Percentiles rank a stretch among this genome's conserved stretches.
Conservation (phyloP, 1,140 invertebrate genomes). For the Bombus vancouverensis region DNA sequence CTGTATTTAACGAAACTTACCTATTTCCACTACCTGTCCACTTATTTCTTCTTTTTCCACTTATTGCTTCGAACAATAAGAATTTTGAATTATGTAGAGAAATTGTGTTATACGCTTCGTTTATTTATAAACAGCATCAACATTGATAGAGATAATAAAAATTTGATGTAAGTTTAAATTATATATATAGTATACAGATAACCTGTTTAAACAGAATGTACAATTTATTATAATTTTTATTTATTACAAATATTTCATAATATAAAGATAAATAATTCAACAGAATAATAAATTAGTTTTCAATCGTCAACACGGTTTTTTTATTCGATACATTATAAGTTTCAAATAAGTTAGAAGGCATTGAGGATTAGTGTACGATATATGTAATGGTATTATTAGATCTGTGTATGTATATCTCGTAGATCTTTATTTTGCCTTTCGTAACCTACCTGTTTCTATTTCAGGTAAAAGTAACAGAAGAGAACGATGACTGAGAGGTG, state of each 20-base stretch:
- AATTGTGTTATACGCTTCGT: no score
- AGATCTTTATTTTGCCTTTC: neutral
- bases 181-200: neutral
- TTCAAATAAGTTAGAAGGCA: neutral
- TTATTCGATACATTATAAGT: neutral
- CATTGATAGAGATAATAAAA: neutral
- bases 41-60: no score
- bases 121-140: neutral
- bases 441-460: neutral
- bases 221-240: neutral
- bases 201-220: neutral
- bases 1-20: no score
- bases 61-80: no score
- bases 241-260: neutral
- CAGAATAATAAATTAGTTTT: neutral
- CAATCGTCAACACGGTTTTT: neutral
- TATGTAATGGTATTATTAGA: no score
- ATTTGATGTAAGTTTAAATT: neutral
- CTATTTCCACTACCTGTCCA: no score
- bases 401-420: neutral
- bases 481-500: conserved; percentile 62
- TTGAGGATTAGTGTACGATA: neutral
- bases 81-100: no score
- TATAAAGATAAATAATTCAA: neutral
- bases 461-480: conserved; percentile 22